Conservation (phyloP, 2,797 vertebrate species). For the Synaphobranchus kaupii region DNA sequence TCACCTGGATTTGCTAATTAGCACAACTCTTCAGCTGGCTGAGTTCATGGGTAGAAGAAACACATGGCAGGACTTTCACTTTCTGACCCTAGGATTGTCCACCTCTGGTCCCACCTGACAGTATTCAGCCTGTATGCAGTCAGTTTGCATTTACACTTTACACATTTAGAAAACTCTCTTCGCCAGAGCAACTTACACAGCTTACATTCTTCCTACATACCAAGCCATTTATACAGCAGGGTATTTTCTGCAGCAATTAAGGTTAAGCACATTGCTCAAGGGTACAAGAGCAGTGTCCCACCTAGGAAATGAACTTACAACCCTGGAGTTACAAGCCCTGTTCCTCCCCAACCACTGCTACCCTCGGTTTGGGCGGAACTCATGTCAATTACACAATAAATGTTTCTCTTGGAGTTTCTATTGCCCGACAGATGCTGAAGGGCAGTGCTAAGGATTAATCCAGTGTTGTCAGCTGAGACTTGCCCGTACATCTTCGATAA, state of each 20-base stretch:
- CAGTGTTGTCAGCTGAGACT: neutral
- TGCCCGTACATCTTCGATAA: neutral
- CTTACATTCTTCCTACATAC: neutral
- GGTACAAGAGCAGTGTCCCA: neutral
- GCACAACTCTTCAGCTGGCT: too few relatives aligned
- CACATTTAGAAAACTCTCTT: neutral
- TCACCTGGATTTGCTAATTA: too few relatives aligned
- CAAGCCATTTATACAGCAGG: neutral
- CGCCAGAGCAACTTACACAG: neutral
- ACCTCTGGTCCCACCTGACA: neutral
- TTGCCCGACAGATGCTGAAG: neutral
- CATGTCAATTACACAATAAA: neutral
- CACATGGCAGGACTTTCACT: too few relatives aligned
- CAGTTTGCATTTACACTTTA: neutral
- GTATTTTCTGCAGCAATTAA: neutral
- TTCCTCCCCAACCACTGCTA: neutral
- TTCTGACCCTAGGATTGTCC: too few relatives aligned
- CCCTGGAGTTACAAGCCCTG: neutral
- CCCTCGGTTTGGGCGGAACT: neutral
- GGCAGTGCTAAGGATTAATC: neutral
- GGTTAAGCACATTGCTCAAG: neutral
- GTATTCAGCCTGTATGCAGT: neutral
- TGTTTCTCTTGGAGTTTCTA: neutral
- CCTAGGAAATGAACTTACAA: neutral
- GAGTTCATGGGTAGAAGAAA: too few relatives aligned